These are phyloP conservation scores for Pinna nobilis DNA, from an alignment of 1,140 invertebrate species.

Conservation along the genomic window DNA sequence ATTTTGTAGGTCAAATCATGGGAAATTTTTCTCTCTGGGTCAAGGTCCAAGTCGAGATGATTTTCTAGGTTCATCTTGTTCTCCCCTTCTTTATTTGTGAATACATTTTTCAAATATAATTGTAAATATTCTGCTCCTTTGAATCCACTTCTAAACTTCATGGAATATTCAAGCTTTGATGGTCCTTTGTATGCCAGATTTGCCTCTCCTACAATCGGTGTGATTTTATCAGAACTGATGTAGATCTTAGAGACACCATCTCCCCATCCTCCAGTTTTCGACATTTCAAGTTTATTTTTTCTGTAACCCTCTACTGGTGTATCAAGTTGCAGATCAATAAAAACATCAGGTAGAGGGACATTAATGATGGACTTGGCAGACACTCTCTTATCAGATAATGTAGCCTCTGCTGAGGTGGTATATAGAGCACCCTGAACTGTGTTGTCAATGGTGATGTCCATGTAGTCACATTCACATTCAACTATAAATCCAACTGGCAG, in stretches of 20 bases:
- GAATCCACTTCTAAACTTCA: conserved; percentile 36
- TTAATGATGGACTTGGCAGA: too few species aligned
- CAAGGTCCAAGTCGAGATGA: background rate
- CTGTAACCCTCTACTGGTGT: conserved; percentile 7
- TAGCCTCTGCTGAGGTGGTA: background rate
- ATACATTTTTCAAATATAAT: conserved; percentile 15
- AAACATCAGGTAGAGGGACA: conserved; percentile 5
- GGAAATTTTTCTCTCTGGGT: background rate
- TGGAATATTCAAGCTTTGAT: conserved; percentile 26
- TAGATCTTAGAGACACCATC: conserved; percentile 16
- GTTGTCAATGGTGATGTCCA: background rate
- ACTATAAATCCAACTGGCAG: too few species aligned
- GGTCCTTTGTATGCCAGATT: background rate
- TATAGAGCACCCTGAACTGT: background rate
- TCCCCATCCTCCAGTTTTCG: conserved; percentile 23
- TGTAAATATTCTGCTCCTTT: conserved; percentile 36
- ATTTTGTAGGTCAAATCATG: too few species aligned
- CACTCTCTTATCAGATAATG: too few species aligned
- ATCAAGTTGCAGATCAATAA: background rate
- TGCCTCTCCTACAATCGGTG: conserved; percentile 7
- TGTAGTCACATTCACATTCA: background rate
- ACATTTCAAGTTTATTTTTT: conserved; percentile 15
- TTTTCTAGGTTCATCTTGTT: conserved; percentile 4
- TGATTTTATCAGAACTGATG: conserved; percentile 12
- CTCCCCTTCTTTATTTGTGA: background rate